These are phyloP conservation scores for Gibbula magus DNA, from an alignment of 2,888 invertebrate genomes.

Conservation along the genomic window DNA sequence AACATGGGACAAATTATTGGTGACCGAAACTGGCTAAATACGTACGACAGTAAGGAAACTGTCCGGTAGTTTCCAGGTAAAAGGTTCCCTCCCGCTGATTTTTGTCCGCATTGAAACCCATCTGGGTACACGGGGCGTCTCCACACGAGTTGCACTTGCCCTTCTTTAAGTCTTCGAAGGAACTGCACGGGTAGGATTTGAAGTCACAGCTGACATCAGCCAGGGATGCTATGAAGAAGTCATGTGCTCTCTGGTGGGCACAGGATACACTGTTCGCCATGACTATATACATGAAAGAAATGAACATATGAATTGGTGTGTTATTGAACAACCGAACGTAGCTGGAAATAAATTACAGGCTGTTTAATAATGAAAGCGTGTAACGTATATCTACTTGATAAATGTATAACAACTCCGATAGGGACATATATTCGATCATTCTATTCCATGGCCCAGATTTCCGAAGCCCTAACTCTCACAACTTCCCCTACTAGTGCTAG, in stretches of 20 bases:
- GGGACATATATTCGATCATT: too few species aligned
- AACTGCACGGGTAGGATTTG: constrained; percentile 31
- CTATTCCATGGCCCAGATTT: too few species aligned
- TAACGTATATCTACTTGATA: too few species aligned
- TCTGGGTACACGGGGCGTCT: constrained; percentile 25
- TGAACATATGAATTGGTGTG: too few species aligned
- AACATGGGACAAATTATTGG: too few species aligned
- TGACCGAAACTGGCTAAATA: too few species aligned
- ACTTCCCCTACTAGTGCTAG: too few species aligned
- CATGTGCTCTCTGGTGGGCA: constrained; percentile 33
- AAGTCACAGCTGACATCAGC: constrained; percentile 27
- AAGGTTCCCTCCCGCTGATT: constrained; percentile 13
- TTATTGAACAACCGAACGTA: too few species aligned
- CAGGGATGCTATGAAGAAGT: constrained; percentile 38
- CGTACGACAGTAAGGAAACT: constrained; percentile 22
- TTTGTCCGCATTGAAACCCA: constrained; percentile 30
- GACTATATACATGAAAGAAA: constrained; percentile 24
- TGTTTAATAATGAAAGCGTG: too few species aligned
- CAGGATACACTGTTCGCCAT: constrained; percentile 29
- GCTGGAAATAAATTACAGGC: too few species aligned
- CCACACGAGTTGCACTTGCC: constrained; percentile 29
- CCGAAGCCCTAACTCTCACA: too few species aligned
- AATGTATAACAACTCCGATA: too few species aligned
- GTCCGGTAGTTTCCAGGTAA: not conserved
- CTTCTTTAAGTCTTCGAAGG: constrained; percentile 27